Conservation (phyloP, 1,140 invertebrate genomes). For the Paraescarpia echinospica region DNA sequence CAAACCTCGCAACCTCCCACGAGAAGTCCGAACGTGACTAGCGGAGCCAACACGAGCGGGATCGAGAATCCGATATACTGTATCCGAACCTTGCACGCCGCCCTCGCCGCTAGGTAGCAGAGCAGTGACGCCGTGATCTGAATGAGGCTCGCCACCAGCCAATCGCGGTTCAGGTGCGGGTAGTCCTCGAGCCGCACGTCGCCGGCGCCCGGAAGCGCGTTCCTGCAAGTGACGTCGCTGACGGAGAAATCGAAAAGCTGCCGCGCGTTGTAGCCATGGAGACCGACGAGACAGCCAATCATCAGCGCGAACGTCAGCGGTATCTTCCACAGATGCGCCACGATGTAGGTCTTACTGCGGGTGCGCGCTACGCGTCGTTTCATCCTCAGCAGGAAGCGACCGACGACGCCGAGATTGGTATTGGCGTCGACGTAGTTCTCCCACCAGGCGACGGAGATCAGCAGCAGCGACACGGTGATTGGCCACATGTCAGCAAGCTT, state of each 20-base stretch:
- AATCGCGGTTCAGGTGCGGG: constrained; percentile 30
- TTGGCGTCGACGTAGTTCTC: constrained; percentile 52
- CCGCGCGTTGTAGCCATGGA: constrained; percentile 36
- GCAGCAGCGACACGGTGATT: constrained; percentile 41
- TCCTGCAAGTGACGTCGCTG: constrained; percentile 5
- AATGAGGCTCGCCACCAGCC: constrained; percentile 42
- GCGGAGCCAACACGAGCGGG: constrained; percentile 40
- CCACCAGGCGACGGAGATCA: constrained; percentile 53
- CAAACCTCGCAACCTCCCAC: constrained; percentile 33
- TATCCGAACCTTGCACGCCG: constrained; percentile 51
- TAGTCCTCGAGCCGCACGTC: constrained; percentile 33
- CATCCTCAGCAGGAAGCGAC: background rate
- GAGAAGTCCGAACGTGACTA: constrained; percentile 47
- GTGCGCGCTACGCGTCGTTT: constrained; percentile 20
- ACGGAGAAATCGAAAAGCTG: constrained; percentile 38
- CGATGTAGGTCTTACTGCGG: background rate
- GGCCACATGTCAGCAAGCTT: constrained; percentile 37
- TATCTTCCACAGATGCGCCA: constrained; percentile 7
- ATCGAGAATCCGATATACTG: constrained; percentile 45
- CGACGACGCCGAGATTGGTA: background rate
- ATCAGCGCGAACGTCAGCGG: constrained; percentile 29
- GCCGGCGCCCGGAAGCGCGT: constrained; percentile 34
- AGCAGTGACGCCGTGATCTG: constrained; percentile 45
- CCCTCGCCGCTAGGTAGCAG: constrained; percentile 52
- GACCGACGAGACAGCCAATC: constrained; percentile 39